Evolutionary conservation across 2,797 vertebrate genomes (phyloP).

Genomic region (Halcyon smyrnensis): DNA sequence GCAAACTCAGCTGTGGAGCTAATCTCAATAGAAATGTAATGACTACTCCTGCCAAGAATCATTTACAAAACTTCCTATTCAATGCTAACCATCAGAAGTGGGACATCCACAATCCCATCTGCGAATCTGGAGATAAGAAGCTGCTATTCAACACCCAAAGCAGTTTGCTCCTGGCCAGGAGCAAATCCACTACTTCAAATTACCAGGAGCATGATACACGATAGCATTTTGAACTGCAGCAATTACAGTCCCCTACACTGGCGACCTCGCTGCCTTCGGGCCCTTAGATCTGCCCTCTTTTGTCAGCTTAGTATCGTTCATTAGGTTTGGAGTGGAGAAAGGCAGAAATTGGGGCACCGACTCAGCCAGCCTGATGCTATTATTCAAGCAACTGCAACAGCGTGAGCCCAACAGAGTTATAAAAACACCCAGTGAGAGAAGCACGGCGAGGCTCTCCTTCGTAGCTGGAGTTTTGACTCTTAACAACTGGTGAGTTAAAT

Average conservation of each 20-base stretch:
- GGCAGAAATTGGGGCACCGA: neutral
- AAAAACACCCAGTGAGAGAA: neutral
- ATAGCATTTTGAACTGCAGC: neutral
- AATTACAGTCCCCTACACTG: neutral
- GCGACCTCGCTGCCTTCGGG: neutral
- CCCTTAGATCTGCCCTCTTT: neutral
- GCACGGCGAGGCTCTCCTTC: neutral
- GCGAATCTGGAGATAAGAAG: conserved; percentile 55
- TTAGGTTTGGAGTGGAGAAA: neutral
- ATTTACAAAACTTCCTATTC: conserved; percentile 63
- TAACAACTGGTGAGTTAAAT: neutral
- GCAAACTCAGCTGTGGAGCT: conserved; percentile 48
- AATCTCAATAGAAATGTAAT: conserved; percentile 51
- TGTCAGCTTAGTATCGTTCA: neutral
- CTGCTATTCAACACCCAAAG: conserved; percentile 19
- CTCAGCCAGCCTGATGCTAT: neutral
- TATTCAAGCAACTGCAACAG: neutral
- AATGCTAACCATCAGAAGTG: conserved; percentile 25
- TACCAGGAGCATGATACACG: neutral
- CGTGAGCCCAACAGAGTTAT: neutral
- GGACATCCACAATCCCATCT: conserved; percentile 40
- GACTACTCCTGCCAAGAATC: conserved; percentile 53
- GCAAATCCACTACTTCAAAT: neutral
- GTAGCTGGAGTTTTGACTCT: neutral
- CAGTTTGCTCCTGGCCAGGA: neutral